Percentiles rank a stretch among this genome's conserved stretches.
phyloP scores from a whole-genome alignment of 2,113 vertebrate genomes.

The Brachirus orientalis region DNA sequence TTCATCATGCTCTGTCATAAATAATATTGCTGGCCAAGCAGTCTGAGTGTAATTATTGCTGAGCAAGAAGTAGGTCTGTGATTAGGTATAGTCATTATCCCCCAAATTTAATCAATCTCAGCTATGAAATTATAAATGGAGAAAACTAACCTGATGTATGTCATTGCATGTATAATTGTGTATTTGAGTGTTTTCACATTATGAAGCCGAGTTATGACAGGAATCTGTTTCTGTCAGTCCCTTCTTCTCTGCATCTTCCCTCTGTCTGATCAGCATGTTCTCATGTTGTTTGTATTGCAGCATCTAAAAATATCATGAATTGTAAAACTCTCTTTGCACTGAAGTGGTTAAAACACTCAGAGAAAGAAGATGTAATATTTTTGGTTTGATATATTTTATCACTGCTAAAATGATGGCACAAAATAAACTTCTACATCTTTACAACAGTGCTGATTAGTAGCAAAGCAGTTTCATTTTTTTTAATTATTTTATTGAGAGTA shows the following conservation, averaged over 20 bases:
- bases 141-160: conserved; percentile 72
- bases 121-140: conserved; percentile 79
- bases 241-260: conserved; percentile 23
- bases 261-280: conserved; percentile 58
- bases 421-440: conserved; percentile 13
- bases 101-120: conserved; percentile 76
- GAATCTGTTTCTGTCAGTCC: conserved; percentile 63
- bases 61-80: conserved; percentile 79
- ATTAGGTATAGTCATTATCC: conserved; percentile 82
- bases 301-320: conserved; percentile 72
- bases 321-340: conserved; percentile 46
- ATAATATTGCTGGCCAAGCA: conserved; percentile 76
- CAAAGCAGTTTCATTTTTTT: no score
- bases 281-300: conserved; percentile 57
- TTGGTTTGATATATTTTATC: conserved; percentile 7
- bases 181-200: conserved; percentile 71
- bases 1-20: conserved; percentile 82
- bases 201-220: conserved; percentile 64
- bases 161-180: conserved; percentile 71
- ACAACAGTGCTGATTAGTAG: conserved; percentile 10
- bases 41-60: conserved; percentile 81
- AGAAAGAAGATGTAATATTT: neutral
- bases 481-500: conserved; percentile 32
- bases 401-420: no score
- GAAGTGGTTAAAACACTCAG: conserved; percentile 33